Evolutionary conservation across 1,140 invertebrate genomes (phyloP).

Genomic region (Gryllus bimaculatus): DNA sequence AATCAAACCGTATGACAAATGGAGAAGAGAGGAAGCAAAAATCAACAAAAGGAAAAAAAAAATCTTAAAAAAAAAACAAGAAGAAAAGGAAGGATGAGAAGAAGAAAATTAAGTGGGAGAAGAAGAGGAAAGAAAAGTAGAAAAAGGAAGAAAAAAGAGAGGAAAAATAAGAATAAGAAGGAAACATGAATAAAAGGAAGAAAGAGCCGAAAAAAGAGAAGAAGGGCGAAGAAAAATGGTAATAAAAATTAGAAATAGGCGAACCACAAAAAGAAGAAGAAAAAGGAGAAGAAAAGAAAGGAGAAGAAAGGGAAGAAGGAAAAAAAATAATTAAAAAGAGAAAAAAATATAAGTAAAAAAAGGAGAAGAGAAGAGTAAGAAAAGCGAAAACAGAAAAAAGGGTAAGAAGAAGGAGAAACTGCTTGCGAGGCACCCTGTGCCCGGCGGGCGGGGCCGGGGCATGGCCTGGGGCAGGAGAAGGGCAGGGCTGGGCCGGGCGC

Average conservation of each 20-base stretch:
- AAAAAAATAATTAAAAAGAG: background rate
- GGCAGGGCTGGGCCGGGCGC: too few relatives aligned
- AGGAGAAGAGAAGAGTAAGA: background rate
- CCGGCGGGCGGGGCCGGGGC: too few relatives aligned
- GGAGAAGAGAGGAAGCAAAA: background rate
- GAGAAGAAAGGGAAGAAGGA: background rate
- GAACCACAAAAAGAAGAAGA: background rate
- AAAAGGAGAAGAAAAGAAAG: background rate
- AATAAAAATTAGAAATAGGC: background rate
- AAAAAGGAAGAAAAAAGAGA: background rate
- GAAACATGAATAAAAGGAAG: background rate
- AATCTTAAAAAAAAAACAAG: background rate
- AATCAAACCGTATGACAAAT: too few relatives aligned
- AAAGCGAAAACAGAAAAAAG: background rate
- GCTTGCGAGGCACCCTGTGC: too few relatives aligned
- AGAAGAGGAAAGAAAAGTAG: background rate
- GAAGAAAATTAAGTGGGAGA: background rate
- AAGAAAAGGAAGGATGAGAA: background rate
- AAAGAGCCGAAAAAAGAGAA: background rate
- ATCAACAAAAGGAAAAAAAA: too few relatives aligned
- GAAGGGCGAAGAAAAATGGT: background rate
- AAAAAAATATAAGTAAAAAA: background rate
- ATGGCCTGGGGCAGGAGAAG: too few relatives aligned
- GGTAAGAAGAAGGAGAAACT: background rate
- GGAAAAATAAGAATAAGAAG: background rate